Evolutionary conservation across 2,888 invertebrate genomes (phyloP).

Genomic region (Myopa tessellatipennis): DNA sequence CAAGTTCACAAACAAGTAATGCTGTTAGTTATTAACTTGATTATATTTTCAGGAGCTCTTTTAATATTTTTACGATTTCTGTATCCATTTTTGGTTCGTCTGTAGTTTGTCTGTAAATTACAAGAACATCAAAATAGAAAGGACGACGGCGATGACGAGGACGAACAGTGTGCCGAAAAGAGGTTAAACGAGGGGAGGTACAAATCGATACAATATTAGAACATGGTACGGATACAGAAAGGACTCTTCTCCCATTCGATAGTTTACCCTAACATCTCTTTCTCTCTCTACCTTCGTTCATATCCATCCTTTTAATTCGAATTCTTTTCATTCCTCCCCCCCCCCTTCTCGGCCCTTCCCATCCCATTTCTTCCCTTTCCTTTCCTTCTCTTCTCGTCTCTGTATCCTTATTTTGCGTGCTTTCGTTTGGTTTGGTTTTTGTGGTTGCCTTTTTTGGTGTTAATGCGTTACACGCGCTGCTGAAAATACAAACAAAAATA

Average conservation of each 20-base stretch:
- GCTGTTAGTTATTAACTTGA: no score
- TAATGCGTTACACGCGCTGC: slow-evolving; percentile 27
- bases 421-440: slow-evolving; percentile 2
- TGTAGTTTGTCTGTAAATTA: no score
- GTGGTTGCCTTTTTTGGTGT: not conserved
- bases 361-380: slow-evolving; percentile 1
- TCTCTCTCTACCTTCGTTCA: no score
- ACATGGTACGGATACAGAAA: not conserved
- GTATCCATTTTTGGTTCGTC: no score
- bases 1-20: no score
- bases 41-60: no score
- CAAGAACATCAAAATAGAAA: not conserved
- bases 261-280: no score
- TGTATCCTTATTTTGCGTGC: not conserved
- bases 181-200: not conserved
- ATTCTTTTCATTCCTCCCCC: not conserved
- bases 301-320: not conserved
- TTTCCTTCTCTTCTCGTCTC: not conserved
- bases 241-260: not conserved
- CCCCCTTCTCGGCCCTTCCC: not conserved
- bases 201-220: not conserved
- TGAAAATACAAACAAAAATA: slow-evolving; percentile 1
- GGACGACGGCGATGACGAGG: no score
- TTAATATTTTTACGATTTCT: no score
- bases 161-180: no score